Evolutionary conservation across 2,797 vertebrate genomes (phyloP), one percentile per base, ranked within the genome.

Genomic region (Tinamus major): DNA sequence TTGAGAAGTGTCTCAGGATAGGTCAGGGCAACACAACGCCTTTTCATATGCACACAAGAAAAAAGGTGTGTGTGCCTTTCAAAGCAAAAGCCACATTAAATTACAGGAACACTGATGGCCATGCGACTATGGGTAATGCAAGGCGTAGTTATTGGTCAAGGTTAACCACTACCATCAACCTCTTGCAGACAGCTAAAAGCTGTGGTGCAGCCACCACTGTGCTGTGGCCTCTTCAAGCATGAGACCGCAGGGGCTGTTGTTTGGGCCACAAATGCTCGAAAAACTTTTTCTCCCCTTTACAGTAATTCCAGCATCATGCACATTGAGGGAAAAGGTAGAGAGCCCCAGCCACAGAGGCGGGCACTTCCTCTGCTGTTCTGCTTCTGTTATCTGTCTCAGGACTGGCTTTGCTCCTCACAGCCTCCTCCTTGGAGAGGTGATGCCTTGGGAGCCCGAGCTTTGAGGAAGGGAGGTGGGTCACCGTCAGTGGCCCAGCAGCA

Each of bases 81-180:
- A 0, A 10, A 48, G 70, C 23, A 21, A n/a, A 84, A 93, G 63
- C 74, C 5, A 0, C 86, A 41, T 31, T n/a, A 91, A 92, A 91
- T 91, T 87, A 91, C 89, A 83, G 79, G 69, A 87, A 71, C 44
- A 7, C 37, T 46, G 84, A 24, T 0, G 5, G 58, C 87, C 49
- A 58, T 85, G 89, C 65, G 19, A 3, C 91, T 89, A 21, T 82
- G 92, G 82, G 82, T 65, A 72, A 68, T 79, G 81, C 71, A 85
- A 12, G 61, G 51, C 76, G 18, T 21, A 85, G 82, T 55, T 83
- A 65, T 78, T 87, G 92, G 85, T 76, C 85, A 89, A 58, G 90
- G 96, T 88, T 96, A 95, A 95, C 93, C 95, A 94, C 86, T 0
- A 2, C 89, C 91, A 70, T 39, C 2, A 3, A n/a, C 75, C 75